A percentile compares a stretch with the other conserved stretches of the same genome.
These are phyloP conservation scores for Pollenia angustigena DNA, from an alignment of 2,888 invertebrate species.

Conservation along the genomic window DNA sequence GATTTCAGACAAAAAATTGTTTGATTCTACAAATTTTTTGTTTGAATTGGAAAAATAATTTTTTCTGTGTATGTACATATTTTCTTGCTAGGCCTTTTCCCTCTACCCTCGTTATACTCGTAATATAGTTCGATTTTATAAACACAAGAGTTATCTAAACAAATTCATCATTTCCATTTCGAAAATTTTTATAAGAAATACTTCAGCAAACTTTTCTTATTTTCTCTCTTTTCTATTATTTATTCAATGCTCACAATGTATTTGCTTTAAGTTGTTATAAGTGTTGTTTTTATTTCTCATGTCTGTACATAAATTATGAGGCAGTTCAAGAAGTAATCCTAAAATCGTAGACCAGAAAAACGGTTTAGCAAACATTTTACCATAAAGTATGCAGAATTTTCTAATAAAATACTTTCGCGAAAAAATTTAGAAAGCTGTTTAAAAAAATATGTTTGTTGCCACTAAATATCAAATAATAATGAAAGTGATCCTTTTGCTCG, in stretches of 20 bases:
- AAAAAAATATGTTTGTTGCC: no score
- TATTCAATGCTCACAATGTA: constrained; percentile 1
- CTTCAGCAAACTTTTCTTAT: constrained; percentile 1
- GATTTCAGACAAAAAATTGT: no score
- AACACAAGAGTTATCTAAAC: constrained; percentile 15
- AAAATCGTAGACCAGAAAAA: no score
- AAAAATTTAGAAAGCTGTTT: no score
- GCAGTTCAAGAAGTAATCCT: background rate
- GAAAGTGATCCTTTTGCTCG: no score
- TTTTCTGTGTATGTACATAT: no score
- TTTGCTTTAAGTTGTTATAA: background rate
- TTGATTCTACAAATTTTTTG: no score
- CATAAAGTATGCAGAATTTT: no score
- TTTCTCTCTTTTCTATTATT: constrained; percentile 8
- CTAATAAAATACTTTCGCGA: no score
- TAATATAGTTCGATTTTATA: background rate
- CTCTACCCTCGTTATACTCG: background rate
- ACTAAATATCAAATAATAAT: no score
- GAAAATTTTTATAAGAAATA: constrained; percentile 31
- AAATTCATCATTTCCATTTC: constrained; percentile 37
- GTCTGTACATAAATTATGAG: background rate
- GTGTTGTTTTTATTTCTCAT: background rate
- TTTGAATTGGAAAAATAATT: no score
- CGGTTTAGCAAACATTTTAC: no score
- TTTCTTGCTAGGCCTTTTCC: background rate